Base-by-base conservation (phyloP, 2,797 vertebrate species). In the Enteromius paludinosus region DNA sequence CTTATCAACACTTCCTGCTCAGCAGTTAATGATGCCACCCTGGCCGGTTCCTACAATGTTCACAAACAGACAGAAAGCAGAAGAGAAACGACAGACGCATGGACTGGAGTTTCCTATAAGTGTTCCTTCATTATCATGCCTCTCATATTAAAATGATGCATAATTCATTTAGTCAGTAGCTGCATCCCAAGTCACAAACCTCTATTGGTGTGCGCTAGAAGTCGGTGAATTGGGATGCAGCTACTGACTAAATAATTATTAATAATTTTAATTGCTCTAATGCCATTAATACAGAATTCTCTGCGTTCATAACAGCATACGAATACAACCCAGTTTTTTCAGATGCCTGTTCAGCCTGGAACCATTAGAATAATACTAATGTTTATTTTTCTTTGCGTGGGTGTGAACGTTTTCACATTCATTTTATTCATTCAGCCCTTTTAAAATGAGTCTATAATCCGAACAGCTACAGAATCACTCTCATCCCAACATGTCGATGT, bases 1-100 rank as follows among this genome's bases (percentile, higher is more conserved):
- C 84, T 86, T 85, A 90, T 89, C 90, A 90, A 83, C 79, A 18
- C 85, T 90, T 92, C 90, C 92, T 89, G 90, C 86, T 86, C 68
- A 78, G 87, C 59, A 54, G 89, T 66, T 77, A 70, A 62, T n/a
- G 56, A 64, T 41, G 66, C 59, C 54, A 72, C 35, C 75, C 7
- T 56, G 59, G 11, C 70, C 38, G 3, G 11, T 28, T 74, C 61
- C 45, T 25, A 33, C 56, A 38, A 9, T 28, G 20, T 52, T n/a
- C 70, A 49, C 33, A 1, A 15, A 74, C 70, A 54, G 69, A 49
- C 18, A 17, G 7, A 64, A 64, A 64, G 17, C 43, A 74, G 74
- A 4, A 66, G n/a, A 81, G 61, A 78, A 73, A 38, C n/a, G 18
- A 68, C 47, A 69, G 23, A 47, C n/a, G 38, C 78, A 70, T 5